Evolutionary conservation across 2,888 invertebrate species (phyloP).

Genomic region (Polia nebulosa): DNA sequence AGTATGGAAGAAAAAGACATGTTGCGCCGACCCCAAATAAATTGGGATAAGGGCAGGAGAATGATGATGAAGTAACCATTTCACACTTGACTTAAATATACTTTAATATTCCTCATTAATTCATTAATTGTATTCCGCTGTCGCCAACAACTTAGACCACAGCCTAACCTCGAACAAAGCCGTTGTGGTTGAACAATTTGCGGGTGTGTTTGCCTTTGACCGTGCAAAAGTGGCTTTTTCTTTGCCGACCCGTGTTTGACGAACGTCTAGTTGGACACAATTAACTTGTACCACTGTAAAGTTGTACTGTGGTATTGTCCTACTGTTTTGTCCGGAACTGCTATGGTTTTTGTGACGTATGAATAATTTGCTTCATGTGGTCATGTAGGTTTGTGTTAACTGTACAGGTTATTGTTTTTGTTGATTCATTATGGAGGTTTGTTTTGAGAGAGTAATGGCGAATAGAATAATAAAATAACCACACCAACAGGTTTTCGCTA

Average conservation of each 20-base stretch:
- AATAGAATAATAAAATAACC: neutral
- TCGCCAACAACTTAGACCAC: constrained; percentile 62
- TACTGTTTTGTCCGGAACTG: constrained; percentile 50
- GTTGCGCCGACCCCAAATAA: no score
- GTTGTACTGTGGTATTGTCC: constrained; percentile 52
- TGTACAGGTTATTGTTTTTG: constrained; percentile 13
- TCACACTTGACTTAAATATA: no score
- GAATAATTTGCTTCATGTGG: constrained; percentile 55
- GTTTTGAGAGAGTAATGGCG: neutral
- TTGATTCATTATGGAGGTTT: constrained; percentile 13
- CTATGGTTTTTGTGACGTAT: constrained; percentile 50
- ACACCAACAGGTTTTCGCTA: no score
- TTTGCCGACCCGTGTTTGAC: constrained; percentile 69
- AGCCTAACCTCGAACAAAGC: constrained; percentile 71
- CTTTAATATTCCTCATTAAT: no score
- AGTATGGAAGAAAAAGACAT: no score
- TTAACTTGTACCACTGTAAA: constrained; percentile 63
- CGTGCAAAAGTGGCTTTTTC: constrained; percentile 76
- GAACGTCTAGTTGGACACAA: constrained; percentile 66
- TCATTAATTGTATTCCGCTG: neutral
- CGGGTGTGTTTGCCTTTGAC: constrained; percentile 80
- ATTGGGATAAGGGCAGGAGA: no score
- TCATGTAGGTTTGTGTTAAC: neutral
- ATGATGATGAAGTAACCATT: no score
- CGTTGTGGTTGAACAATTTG: constrained; percentile 80